Evolutionary conservation across 1,140 invertebrate species (phyloP).

Genomic region (Trichomalopsis sarcophagae): DNA sequence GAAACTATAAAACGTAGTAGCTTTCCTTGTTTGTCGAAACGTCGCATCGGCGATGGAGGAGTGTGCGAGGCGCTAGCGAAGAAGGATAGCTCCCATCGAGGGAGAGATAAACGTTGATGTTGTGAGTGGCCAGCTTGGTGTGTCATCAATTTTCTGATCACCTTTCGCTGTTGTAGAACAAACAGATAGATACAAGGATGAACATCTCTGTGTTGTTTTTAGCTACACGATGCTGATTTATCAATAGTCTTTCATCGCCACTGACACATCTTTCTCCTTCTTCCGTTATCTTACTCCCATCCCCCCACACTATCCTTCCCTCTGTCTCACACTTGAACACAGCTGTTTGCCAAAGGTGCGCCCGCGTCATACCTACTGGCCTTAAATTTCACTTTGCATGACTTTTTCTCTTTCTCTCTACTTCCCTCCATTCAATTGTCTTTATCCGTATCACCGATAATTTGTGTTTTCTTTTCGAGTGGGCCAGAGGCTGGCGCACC

Average conservation of each 20-base stretch:
- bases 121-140: background rate
- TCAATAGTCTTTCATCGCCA: slow-evolving; percentile 29
- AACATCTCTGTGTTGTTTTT: background rate
- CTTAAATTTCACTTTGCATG: slow-evolving; percentile 45
- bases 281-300: slow-evolving; percentile 17
- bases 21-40: background rate
- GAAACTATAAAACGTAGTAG: slow-evolving; percentile 21
- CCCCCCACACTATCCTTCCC: slow-evolving; percentile 20
- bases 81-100: slow-evolving; percentile 13
- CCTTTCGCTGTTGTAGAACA: background rate
- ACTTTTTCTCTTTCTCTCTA: slow-evolving; percentile 39
- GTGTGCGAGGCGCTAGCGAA: background rate
- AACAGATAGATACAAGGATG: slow-evolving; percentile 10
- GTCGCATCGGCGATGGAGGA: background rate
- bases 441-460: slow-evolving; percentile 23
- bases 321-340: slow-evolving; percentile 6
- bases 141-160: background rate
- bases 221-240: background rate
- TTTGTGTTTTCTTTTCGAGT: slow-evolving; percentile 60
- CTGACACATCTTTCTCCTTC: slow-evolving; percentile 47
- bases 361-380: slow-evolving; percentile 38
- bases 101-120: background rate
- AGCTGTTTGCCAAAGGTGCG: slow-evolving; percentile 3
- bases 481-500: slow-evolving; percentile 69
- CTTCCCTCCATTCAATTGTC: slow-evolving; percentile 15